A percentile compares a stretch with the other conserved stretches of the same genome.
These are phyloP conservation scores for Acipenser transmontanus DNA, from an alignment of 2,797 vertebrate species.

Conservation along the genomic window DNA sequence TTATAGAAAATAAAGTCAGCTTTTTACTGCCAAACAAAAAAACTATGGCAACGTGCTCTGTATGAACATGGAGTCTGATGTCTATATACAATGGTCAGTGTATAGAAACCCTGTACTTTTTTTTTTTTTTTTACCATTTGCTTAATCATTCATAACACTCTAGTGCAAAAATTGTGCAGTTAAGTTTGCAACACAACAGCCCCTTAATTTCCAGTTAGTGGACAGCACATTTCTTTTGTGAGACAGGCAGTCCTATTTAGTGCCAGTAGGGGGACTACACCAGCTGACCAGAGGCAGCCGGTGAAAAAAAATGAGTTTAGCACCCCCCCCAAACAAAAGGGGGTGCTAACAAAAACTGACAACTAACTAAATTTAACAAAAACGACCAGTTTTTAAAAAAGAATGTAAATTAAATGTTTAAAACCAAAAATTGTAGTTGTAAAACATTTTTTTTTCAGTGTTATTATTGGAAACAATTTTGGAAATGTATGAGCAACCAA, in stretches of 20 bases:
- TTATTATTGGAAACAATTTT: slow-evolving; percentile 41
- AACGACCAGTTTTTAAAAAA: no score
- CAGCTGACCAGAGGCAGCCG: no score
- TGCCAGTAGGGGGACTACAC: no score
- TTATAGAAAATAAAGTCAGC: slow-evolving; percentile 32
- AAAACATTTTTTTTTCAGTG: slow-evolving; percentile 35
- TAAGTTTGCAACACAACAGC: slow-evolving; percentile 61
- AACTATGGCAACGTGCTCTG: slow-evolving; percentile 56
- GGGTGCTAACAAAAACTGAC: no score
- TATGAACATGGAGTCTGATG: slow-evolving; percentile 59
- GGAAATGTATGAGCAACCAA: slow-evolving; percentile 40
- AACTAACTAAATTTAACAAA: no score
- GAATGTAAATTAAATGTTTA: no score
- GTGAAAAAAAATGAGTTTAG: no score
- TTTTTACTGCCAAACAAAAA: slow-evolving; percentile 28
- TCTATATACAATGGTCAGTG: slow-evolving; percentile 80
- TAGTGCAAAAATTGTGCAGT: slow-evolving; percentile 99
- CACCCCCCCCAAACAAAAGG: no score
- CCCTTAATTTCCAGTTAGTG: slow-evolving; percentile 30
- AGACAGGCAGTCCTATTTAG: slow-evolving; percentile 8
- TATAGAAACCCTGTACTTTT: slow-evolving; percentile 83
- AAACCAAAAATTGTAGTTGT: slow-evolving; percentile 32
- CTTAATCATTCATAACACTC: slow-evolving; percentile 76
- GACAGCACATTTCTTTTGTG: slow-evolving; percentile 38
- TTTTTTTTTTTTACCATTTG: slow-evolving; percentile 45